Base-by-base conservation (phyloP, 2,888 invertebrate species). In the Agelastica alni region DNA sequence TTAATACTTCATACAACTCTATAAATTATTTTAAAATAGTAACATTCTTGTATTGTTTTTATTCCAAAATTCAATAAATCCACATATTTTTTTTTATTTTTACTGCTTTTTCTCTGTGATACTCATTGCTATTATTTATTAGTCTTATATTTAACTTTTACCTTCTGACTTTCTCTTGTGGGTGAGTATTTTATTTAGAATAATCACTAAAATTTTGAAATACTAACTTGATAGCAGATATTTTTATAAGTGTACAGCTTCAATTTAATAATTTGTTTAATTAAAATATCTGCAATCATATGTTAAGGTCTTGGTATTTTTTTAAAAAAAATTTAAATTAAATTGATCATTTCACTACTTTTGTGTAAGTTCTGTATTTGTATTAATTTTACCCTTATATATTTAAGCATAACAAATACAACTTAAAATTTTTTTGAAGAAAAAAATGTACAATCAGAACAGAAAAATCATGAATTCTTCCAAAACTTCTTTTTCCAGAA, bases 31-130 rank as follows among this genome's bases (percentile, higher is more conserved):
- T n/a, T n/a, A n/a, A n/a, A n/a, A n/a, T n/a, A n/a, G n/a, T n/a
- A n/a, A n/a, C n/a, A n/a, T n/a, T n/a, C n/a, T n/a, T n/a, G n/a
- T n/a, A n/a, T n/a, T n/a, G n/a, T n/a, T n/a, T n/a, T n/a, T n/a
- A n/a, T n/a, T n/a, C n/a, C n/a, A n/a, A n/a, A n/a, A n/a, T n/a
- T n/a, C n/a, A n/a, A n/a, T n/a, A n/a, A n/a, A n/a, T n/a, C n/a
- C n/a, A n/a, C n/a, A n/a, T n/a, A n/a, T n/a, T n/a, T n/a, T n/a
- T n/a, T 20, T 18, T 18, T 39, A 37, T 10, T 17, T 37, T 18
- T 20, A 39, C 37, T 18, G 58, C 56, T 59, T 51, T 44, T 61
- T 53, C 61, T 62, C 62, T 64, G 64, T 64, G 64, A 64, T 64
- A 64, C 59, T 57, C 55, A 60, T 56, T 59, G 51, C 55, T 58